phyloP scores from a whole-genome alignment of 2,113 vertebrate genomes.

The Mesitornis unicolor region DNA sequence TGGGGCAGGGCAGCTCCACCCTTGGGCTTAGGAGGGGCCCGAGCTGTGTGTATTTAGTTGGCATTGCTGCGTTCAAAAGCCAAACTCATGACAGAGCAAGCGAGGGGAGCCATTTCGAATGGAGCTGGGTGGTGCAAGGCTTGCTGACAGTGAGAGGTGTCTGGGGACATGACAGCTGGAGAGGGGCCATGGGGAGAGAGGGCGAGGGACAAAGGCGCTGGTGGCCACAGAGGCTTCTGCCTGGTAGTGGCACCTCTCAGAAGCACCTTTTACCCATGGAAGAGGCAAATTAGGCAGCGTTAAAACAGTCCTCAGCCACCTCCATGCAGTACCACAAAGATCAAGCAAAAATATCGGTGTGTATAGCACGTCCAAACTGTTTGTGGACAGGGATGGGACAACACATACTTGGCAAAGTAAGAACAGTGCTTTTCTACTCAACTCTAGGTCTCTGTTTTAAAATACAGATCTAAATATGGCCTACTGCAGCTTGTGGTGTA shows the following conservation, averaged over 20 bases:
- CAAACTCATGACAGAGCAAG: neutral
- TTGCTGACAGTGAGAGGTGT: no score
- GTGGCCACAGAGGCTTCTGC: neutral
- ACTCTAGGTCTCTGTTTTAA: neutral
- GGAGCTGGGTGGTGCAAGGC: neutral
- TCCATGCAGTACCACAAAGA: neutral
- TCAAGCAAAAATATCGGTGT: neutral
- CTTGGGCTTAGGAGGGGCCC: neutral
- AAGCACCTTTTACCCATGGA: fast-evolving
- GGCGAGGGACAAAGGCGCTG: neutral
- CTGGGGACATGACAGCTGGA: neutral
- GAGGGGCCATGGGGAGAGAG: neutral
- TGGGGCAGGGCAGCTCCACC: fast-evolving
- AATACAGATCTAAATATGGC: neutral
- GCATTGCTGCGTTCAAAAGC: neutral
- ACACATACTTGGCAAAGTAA: neutral
- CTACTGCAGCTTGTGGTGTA: neutral
- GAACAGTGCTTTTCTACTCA: neutral
- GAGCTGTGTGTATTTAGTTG: no score
- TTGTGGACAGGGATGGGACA: neutral
- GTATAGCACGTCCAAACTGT: neutral
- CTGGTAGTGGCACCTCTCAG: neutral
- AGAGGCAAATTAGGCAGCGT: neutral
- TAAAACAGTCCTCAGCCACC: neutral
- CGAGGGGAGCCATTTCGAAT: fast-evolving